Evolutionary conservation across 2,888 invertebrate species (phyloP), one percentile per base, ranked within the genome.

Genomic region (Synergus japonicus): DNA sequence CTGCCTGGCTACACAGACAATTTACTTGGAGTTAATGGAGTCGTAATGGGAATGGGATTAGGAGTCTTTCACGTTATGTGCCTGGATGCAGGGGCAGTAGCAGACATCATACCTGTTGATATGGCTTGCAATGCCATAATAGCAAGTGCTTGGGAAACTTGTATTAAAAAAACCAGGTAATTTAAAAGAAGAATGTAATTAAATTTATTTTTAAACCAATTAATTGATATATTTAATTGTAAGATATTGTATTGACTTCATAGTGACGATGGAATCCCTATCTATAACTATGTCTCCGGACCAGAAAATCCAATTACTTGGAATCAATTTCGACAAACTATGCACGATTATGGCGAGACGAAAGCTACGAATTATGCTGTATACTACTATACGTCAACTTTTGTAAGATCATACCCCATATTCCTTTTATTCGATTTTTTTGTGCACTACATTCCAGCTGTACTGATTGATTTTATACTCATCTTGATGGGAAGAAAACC

Each of bases 241-340:
- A 7, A 18, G 7, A 46, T 46, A 7, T 29, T 37, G 13, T 22
- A n/a, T 63, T 58, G 13, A 12, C 44, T 54, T 76, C 73, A 12
- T 76, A 84, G 85, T 78, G 77, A 88, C 86, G 88, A 92, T 87
- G 88, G 92, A 88, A 87, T 93, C 87, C 93, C 95, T 0, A 95
- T 98, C 69, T 98, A 96, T 93, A 98, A 98, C 92, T 97, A 95
- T 91, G 96, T 97, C 2, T 96, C 97, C 2, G 96, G 97, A 0
- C 93, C 94, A 1, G 94, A 96, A 83, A 97, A 97, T 89, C 95
- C 95, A 1, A 92, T 98, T 63, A 95, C 95, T 0, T 98, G 98
- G 98, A 94, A 93, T 0, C 93, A 95, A 77, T 96, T 96, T 86
- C 91, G 93, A 87, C 9, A 46, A 29, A 41, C 10, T 13, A n/a